A percentile compares a stretch with the other conserved stretches of the same genome.
Evolutionary conservation across 2,113 vertebrate species (phyloP).

Genomic region (Ibidorhyncha struthersii): DNA sequence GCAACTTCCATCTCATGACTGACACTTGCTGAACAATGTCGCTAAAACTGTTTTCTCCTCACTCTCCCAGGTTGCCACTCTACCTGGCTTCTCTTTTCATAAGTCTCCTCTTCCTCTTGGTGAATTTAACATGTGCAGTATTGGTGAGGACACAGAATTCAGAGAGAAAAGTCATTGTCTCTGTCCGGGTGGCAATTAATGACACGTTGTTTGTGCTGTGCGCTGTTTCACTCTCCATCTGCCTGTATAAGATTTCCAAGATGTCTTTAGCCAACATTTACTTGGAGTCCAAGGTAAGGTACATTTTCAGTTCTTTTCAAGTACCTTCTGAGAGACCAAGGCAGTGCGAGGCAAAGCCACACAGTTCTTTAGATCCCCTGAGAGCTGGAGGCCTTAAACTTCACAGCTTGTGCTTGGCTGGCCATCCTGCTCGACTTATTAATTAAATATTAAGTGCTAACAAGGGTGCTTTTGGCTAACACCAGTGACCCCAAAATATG

Average conservation of each 20-base stretch:
- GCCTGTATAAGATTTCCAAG: slow-evolving; percentile 95
- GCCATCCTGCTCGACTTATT: neutral
- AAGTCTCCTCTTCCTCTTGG: slow-evolving; percentile 91
- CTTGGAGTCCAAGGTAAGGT: slow-evolving; percentile 92
- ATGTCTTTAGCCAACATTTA: slow-evolving; percentile 96
- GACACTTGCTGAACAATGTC: slow-evolving; percentile 23
- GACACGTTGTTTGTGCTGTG: slow-evolving; percentile 91
- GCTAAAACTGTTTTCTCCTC: slow-evolving; percentile 45
- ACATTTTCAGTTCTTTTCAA: slow-evolving; percentile 48
- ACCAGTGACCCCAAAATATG: neutral
- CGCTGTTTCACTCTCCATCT: slow-evolving; percentile 88
- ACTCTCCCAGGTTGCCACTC: slow-evolving; percentile 82
- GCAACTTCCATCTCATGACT: neutral
- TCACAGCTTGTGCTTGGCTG: neutral
- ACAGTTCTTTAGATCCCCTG: neutral
- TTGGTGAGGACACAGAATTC: slow-evolving; percentile 85
- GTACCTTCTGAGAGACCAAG: neutral
- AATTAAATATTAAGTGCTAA: neutral
- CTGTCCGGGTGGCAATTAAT: slow-evolving; percentile 90
- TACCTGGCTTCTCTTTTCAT: slow-evolving; percentile 88
- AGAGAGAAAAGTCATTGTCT: slow-evolving; percentile 84
- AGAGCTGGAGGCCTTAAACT: neutral
- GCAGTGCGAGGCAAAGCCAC: neutral
- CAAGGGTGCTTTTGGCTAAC: neutral
- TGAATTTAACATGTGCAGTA: slow-evolving; percentile 92